A percentile compares a stretch with the other conserved stretches of the same genome.
Conservation (phyloP, 2,113 vertebrate species). For the Clarias magur region DNA sequence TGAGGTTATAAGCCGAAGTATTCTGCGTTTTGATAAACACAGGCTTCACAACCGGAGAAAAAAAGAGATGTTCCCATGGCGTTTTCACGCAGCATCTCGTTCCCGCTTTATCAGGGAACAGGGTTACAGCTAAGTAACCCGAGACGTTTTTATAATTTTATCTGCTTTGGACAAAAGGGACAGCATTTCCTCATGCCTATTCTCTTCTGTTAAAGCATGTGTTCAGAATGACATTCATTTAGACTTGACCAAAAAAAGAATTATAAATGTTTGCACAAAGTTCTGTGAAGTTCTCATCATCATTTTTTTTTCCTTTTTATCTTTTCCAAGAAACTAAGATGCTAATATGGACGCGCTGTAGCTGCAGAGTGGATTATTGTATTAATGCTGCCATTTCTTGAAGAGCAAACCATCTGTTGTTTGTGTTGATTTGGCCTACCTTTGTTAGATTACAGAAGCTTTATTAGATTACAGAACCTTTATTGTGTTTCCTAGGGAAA, state of each 20-base stretch:
- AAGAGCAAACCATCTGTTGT: neutral
- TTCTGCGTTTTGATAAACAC: too few relatives aligned
- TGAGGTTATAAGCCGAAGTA: too few relatives aligned
- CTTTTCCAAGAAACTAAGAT: neutral
- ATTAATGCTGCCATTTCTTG: neutral
- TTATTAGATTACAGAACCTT: neutral
- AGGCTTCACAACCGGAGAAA: too few relatives aligned
- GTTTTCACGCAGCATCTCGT: too few relatives aligned
- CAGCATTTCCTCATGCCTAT: neutral
- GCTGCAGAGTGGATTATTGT: neutral
- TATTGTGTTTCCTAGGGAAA: neutral
- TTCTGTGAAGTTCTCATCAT: neutral
- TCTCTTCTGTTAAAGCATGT: neutral
- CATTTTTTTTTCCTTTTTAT: neutral
- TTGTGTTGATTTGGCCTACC: neutral
- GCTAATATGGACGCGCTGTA: neutral
- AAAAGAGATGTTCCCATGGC: too few relatives aligned
- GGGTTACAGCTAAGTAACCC: too few relatives aligned
- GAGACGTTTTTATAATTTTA: too few relatives aligned
- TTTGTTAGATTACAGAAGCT: neutral
- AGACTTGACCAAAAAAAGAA: neutral
- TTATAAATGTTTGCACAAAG: neutral
- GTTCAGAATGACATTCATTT: neutral
- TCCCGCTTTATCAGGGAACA: too few relatives aligned
- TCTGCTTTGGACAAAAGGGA: neutral